Evolutionary conservation across 2,888 invertebrate species (phyloP), one percentile per base, ranked within the genome.

Genomic region (Xanthia icteritia): DNA sequence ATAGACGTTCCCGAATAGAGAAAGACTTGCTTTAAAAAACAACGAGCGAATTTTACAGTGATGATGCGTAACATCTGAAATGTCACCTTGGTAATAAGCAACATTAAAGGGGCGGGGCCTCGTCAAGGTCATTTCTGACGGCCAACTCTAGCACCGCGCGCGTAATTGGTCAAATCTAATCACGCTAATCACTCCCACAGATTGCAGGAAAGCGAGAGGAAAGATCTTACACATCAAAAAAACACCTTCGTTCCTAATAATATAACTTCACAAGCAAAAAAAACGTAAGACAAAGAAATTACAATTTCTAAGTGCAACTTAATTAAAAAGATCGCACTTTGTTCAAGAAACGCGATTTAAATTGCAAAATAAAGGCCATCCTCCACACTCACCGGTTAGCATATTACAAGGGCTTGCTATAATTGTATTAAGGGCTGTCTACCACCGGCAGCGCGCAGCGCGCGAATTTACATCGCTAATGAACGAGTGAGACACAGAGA

Each of bases 401-500:
- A 93, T 92, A 93, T 91, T 91, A 92, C 90, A 88, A 89, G 90
- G 88, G 90, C 90, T 90, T 83, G 90, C 91, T 92, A 92, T 93
- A 94, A 94, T 93, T 93, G 93, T 92, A 91, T 92, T 91, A 91
- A 88, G 78, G 85, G 64, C 80, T 75, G 80, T 64, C 82, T 82
- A 73, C 81, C 78, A 81, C 83, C 81, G 77, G 83, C 79, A 68
- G 82, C 78, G 79, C 45, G 45, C 45, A 45, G 48, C 23, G 51
- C 84, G 80, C 90, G n/a, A 65, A 94, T 94, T 94, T 94, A 92
- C 94, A 94, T 94, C 88, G 82, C 91, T 94, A 94, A 94, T 94
- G 93, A 94, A 93, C 90, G 88, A 84, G 69, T 72, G 79, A 82
- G 86, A 85, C 86, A 79, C 83, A 84, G 85, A 89, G 89, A 91